Conservation (phyloP, 23 tunicate genomes). For the Halocynthia aurantium region DNA sequence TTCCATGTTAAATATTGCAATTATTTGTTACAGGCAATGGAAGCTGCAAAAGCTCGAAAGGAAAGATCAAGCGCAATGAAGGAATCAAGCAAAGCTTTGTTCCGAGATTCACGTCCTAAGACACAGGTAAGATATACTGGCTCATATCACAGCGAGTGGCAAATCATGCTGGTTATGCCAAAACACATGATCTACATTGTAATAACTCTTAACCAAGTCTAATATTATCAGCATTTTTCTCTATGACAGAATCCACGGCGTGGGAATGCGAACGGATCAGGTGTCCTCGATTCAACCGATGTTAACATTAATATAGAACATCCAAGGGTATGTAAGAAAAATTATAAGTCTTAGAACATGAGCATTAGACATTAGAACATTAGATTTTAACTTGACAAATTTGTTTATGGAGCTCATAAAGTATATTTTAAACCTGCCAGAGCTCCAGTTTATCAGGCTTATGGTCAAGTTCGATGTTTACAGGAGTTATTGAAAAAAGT, state of each 20-base stretch:
- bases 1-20: neutral
- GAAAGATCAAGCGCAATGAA: neutral
- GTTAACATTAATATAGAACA: neutral
- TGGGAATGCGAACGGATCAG: neutral
- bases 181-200: too few species aligned
- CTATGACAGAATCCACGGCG: neutral
- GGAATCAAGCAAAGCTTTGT: conserved; percentile 7
- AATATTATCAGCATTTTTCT: too few species aligned
- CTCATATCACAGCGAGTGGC: too few species aligned
- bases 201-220: too few species aligned
- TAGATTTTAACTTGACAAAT: too few species aligned
- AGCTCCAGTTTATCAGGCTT: too few species aligned
- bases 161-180: too few species aligned
- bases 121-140: neutral
- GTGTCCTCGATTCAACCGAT: conserved; percentile 2
- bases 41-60: conserved; percentile 5
- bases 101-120: conserved; percentile 11
- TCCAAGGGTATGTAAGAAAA: conserved; percentile 7
- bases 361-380: too few species aligned
- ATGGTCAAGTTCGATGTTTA: too few species aligned
- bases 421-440: too few species aligned
- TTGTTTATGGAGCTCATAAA: too few species aligned
- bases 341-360: neutral
- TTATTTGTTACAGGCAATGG: conserved; percentile 5
- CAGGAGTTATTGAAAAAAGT: too few species aligned